Evolutionary conservation across 2,797 vertebrate species (phyloP), one percentile per base, ranked within the genome.

Genomic region (Glyptemys insculpta): DNA sequence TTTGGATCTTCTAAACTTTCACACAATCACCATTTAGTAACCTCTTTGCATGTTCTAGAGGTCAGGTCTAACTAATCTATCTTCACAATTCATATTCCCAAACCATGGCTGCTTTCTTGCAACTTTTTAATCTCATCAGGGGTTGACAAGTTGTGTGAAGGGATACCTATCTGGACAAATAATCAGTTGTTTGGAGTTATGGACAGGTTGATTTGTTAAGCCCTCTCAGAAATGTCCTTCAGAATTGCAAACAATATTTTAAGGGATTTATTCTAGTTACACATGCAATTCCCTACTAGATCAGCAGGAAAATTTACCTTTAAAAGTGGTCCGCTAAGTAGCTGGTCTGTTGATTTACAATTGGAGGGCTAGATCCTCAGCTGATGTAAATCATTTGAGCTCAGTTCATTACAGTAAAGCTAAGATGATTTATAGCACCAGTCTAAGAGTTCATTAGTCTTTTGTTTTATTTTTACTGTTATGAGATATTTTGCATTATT

Each of bases 61-160:
- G 79, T 76, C 79, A 92, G 86, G 82, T 91, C 93, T 85, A 23
- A 74, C 49, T 54, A 54, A 65, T 86, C 50, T 83, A 34, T 78
- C n/a, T 57, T 86, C 72, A 85, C 81, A 91, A 88, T 95, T 94
- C 14, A 57, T 93, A 85, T 90, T 78, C 93, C 86, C 83, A 37
- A 93, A 41, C 29, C 68, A 37, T 68, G 68, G 83, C 83, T 85
- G 88, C 78, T 90, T 53, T 92, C 41, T 93, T 82, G 41, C 12
- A 90, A 34, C 12, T 93, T 89, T 92, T 90, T 89, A 95, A 94
- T 97, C 47, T 95, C 81, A 44, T 27, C 19, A 85, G 87, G 41
- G 81, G 27, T 88, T 94, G 95, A 72, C 34, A 91, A 65, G 53
- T 90, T 85, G 1, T 49, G 9, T 19, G 72, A 79, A 95, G 86